These are phyloP conservation scores for Eupristina koningsbergeri DNA, from an alignment of 1,140 invertebrate species.

Conservation along the genomic window DNA sequence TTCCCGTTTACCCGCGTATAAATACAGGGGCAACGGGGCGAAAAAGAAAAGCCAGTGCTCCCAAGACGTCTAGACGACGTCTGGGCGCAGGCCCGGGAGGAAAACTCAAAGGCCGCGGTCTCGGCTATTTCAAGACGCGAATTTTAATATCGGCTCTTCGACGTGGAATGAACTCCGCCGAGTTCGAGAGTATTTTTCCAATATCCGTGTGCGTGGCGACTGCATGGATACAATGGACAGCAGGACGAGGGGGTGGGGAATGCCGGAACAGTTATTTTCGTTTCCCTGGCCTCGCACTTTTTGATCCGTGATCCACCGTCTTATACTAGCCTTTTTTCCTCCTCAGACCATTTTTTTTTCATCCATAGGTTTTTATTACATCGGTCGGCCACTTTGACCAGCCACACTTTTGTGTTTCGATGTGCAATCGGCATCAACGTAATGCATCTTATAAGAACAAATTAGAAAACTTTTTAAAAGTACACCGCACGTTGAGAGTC, in stretches of 20 bases:
- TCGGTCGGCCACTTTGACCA: slow-evolving; percentile 8
- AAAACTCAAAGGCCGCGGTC: slow-evolving; percentile 20
- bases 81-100: neutral
- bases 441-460: neutral
- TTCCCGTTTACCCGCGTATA: neutral
- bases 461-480: slow-evolving; percentile 12
- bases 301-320: neutral
- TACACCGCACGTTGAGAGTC: no score
- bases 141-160: slow-evolving; percentile 58
- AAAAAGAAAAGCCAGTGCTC: neutral
- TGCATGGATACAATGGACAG: slow-evolving; percentile 16
- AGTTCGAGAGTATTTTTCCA: slow-evolving; percentile 38
- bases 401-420: neutral
- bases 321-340: neutral
- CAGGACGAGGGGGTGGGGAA: neutral
- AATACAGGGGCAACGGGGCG: neutral
- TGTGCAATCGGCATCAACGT: neutral
- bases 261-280: neutral
- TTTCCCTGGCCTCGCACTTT: neutral
- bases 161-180: slow-evolving; percentile 2
- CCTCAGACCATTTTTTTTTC: neutral
- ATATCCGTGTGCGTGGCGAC: slow-evolving; percentile 41
- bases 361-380: slow-evolving; percentile 18
- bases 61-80: slow-evolving; percentile 21
- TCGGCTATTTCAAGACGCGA: slow-evolving; percentile 40